Base-by-base conservation (phyloP, 1,140 invertebrate genomes). In the Rhagoletis pomonella region DNA sequence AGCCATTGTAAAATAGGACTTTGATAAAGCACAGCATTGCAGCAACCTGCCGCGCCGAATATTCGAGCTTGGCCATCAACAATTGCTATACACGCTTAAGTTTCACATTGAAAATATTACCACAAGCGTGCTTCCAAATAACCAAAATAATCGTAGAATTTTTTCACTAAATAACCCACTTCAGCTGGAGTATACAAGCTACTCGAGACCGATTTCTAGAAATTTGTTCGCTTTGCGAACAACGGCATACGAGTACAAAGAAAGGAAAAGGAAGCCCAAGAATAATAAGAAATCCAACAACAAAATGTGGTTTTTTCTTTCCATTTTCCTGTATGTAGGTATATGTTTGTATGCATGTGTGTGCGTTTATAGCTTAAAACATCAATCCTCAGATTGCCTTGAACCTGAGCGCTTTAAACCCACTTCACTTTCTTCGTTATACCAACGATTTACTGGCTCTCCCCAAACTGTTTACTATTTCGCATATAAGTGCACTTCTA, bases 401-500 rank as follows among this genome's bases (percentile, higher is more conserved):
- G 4, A 73, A n/a, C 67, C 42, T 47, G 39, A 2, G 39, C 42
- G 12, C 10, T 42, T 47, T 73, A 73, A 17, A 42, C 39, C 42
- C 14, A 17, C 39, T 73, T 73, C 42, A 14, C 12, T 69, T 9
- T 73, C 42, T 73, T 47, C 19, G 1, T 29, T 67, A 19, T 29
- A 67, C 7, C 7, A 73, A n/a, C 42, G 4, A 44, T 4, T 5
- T 42, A 67, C 10, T 5, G 14, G 44, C 39, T 12, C 67, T 6
- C 42, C 67, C 14, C 42, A 47, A 47, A 73, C 44, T 73, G 42
- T 73, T 73, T 47, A 73, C 67, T 73, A 17, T 14, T 73, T 73
- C 67, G 67, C 42, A 4, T 47, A 73, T 73, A 73, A 73, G 67
- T 73, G 42, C 67, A 47, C 67, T 73, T 73, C 39, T 44, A 73